Evolutionary conservation across 2,797 vertebrate genomes (phyloP), one percentile per base, ranked within the genome.

Genomic region (Crocodylus rhombifer): DNA sequence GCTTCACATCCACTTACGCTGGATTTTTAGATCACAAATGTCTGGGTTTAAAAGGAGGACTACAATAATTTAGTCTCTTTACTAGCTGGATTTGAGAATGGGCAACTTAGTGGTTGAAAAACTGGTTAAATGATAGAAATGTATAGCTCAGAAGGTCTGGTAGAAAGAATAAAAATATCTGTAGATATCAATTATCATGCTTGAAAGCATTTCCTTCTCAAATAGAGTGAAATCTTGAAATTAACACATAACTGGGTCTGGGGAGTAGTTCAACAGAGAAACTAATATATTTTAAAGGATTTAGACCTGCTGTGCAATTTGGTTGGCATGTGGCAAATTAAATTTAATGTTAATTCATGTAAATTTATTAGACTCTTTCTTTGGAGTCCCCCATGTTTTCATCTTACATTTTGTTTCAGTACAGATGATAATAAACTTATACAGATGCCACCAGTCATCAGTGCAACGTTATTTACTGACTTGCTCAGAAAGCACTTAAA

Each of bases 301-400:
- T 95, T 93, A 94, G 21, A 71, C 87, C 74, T 84, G 73, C 64
- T 95, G 92, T 80, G 61, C 94, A 95, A 83, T 95, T 95, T 97
- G 91, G 77, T 86, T 96, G 93, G 90, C 96, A 96, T 96, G 94
- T 96, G 80, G 91, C 91, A 96, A 96, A 87, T 85, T 95, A 95
- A 96, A 93, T 94, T 64, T 91, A 65, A 93, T 92, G 88, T 82
- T 94, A 97, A 93, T 86, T 95, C 94, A 96, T 95, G 92, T 90
- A 96, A 90, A 95, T 96, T 94, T 93, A 94, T 96, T 96, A 88
- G 86, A 60, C 60, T 86, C 79, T 85, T 91, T 90, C 93, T 77
- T 95, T 75, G 61, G 69, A 90, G 84, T 76, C 74, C 67, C 74
- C 65, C 80, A 89, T 28, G 82, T 93, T 94, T 78, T 86, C 85